Base-by-base conservation (phyloP, 2,888 invertebrate genomes). In the Uropetala carovei region DNA sequence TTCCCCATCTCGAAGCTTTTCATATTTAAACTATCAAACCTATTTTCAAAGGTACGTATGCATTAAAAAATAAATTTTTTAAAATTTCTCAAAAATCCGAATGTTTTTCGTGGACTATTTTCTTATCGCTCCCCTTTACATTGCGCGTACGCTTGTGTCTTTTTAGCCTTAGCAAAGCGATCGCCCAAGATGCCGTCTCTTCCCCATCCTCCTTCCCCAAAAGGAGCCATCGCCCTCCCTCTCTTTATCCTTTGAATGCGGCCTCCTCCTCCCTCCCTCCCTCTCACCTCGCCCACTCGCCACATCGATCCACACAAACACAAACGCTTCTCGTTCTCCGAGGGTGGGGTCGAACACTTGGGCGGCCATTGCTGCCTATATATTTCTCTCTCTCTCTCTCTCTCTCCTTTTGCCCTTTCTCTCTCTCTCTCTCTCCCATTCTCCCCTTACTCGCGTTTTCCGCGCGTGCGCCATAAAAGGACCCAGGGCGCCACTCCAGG, bases 231-330 rank as follows among this genome's bases (percentile, higher is more conserved):
- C 14, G 16, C 64, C 18, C n/a, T 27, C 75, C 75, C 16, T 22
- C 27, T 14, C 27, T 10, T 27, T 13, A 8, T 13, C 22, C 75
- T 75, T n/a, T n/a, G n/a, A n/a, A 22, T 22, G n/a, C 5, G 0
- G 8, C 27, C 22, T 27, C 18, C 60, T 30, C 64, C 22, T 7
- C 30, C 64, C 10, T n/a, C 89, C 64, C 14, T 43, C 64, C 64
- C 68, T n/a, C 64, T 10, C 83, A 10, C 64, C 56, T 30, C 18
- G 43, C 56, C 64, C 43, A 30, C n/a, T 11, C 43, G 18, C 60
- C 60, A 30, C 89, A 89, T 89, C 89, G 89, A 89, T 89, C 89
- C 89, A 64, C 43, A 60, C 60, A 89, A 89, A 89, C 89, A 68
- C 18, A 83, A 11, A 57, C 83, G 56, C 56, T 57, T n/a, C 83